Conservation (phyloP, 1,140 invertebrate species). For the Drosophila melanica region DNA sequence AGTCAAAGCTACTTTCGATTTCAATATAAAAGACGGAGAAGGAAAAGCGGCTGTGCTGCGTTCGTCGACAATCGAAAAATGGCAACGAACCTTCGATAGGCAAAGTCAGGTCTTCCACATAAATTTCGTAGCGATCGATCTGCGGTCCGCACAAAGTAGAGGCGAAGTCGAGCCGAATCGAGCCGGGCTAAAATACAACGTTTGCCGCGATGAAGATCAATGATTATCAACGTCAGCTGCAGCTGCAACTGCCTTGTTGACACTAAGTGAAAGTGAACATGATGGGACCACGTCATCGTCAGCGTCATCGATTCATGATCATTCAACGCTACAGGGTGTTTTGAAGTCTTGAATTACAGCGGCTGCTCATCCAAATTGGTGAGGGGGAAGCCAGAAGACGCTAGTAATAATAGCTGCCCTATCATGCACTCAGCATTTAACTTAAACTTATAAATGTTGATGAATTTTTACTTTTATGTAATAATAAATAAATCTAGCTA, state of each 20-base stretch:
- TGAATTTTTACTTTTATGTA: no score
- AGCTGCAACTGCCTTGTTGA: conserved; percentile 57
- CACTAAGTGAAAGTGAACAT: conserved; percentile 83
- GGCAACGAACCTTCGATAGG: conserved; percentile 79
- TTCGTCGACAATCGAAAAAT: conserved; percentile 48
- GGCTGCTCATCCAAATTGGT: no score
- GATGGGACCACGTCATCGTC: conserved; percentile 61
- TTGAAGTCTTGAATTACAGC: conserved; percentile 6
- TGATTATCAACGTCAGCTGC: conserved; percentile 76
- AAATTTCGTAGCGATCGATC: conserved; percentile 65
- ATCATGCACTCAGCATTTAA: no score
- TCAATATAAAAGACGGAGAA: conserved; percentile 66
- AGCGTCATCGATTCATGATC: conserved; percentile 9
- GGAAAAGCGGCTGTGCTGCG: conserved; percentile 52
- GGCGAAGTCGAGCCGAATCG: neutral
- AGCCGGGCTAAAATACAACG: conserved; percentile 30
- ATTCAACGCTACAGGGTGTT: conserved; percentile 24
- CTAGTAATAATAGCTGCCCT: no score
- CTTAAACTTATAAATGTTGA: no score
- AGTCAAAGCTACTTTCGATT: conserved; percentile 75
- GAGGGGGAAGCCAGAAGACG: no score
- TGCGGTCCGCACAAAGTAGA: neutral
- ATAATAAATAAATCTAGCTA: no score
- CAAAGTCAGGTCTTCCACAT: conserved; percentile 77
- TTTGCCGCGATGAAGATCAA: conserved; percentile 76